Percentiles rank a stretch among this genome's conserved stretches.
phyloP scores from a whole-genome alignment of 2,888 invertebrate species.

The Phengaris arion region DNA sequence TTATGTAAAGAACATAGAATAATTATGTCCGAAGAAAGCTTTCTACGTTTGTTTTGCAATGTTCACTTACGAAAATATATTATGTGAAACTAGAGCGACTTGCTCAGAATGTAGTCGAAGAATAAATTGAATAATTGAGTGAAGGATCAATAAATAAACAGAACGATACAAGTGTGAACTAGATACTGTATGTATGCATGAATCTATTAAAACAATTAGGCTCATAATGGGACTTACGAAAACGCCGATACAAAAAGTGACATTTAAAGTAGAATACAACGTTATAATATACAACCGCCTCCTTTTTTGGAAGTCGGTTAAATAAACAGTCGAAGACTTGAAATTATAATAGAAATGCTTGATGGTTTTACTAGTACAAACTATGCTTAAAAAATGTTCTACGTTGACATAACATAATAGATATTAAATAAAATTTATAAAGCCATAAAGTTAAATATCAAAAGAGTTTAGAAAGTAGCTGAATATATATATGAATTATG shows the following conservation, averaged over 20 bases:
- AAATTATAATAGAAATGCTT: background rate
- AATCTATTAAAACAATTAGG: background rate
- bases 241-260: background rate
- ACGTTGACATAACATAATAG: conserved; percentile 16
- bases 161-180: background rate
- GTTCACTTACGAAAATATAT: conserved; percentile 33
- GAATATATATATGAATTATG: conserved; percentile 36
- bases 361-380: background rate
- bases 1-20: conserved; percentile 67
- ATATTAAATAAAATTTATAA: conserved; percentile 18
- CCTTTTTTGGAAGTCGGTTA: too few species aligned
- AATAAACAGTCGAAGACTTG: too few species aligned
- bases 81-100: conserved; percentile 1
- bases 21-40: conserved; percentile 65
- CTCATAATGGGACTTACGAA: background rate
- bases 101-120: conserved; percentile 1
- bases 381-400: background rate
- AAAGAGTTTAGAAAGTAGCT: conserved; percentile 65
- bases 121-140: conserved; percentile 15
- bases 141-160: conserved; percentile 6
- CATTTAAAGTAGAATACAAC: background rate
- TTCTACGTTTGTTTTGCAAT: conserved; percentile 61
- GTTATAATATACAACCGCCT: too few species aligned
- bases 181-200: background rate
- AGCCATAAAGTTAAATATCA: conserved; percentile 28